phyloP scores from a whole-genome alignment of 2,113 vertebrate species.

The Chamaea fasciata region DNA sequence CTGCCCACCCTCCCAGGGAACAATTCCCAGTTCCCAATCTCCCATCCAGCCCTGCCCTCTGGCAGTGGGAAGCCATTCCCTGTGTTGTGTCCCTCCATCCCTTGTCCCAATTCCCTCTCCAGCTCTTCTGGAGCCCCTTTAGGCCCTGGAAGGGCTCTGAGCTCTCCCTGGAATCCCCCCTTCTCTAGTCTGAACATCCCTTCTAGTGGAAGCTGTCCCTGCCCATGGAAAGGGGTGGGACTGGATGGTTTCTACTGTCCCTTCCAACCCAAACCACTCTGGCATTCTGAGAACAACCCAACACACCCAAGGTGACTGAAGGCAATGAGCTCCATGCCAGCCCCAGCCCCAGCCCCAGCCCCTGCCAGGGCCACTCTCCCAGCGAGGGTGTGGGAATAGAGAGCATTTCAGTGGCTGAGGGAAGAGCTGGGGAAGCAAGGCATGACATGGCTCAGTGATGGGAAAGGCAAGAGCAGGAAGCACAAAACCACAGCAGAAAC shows the following conservation, averaged over 20 bases:
- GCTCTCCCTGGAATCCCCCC: neutral
- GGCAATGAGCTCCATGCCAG: neutral
- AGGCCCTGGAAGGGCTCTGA: neutral
- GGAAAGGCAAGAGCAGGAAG: neutral
- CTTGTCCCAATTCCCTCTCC: neutral
- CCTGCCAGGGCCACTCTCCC: neutral
- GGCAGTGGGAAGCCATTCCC: neutral
- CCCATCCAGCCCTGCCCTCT: neutral
- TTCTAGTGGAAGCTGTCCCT: neutral
- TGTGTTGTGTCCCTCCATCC: neutral
- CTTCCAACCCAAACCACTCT: neutral
- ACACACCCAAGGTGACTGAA: neutral
- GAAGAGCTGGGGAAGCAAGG: neutral
- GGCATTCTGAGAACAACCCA: neutral
- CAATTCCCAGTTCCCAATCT: neutral
- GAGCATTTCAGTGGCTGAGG: accelerated
- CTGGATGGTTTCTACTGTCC: neutral
- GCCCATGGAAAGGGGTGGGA: neutral
- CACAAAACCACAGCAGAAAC: neutral
- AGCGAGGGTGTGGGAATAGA: neutral
- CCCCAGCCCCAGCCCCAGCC: neutral
- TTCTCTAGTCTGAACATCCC: neutral
- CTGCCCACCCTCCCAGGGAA: accelerated
- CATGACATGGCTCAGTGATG: accelerated
- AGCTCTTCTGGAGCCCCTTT: neutral